phyloP scores from a whole-genome alignment of 53 echinoderm and acorn worm genomes.

The Hippasteria phrygiana region DNA sequence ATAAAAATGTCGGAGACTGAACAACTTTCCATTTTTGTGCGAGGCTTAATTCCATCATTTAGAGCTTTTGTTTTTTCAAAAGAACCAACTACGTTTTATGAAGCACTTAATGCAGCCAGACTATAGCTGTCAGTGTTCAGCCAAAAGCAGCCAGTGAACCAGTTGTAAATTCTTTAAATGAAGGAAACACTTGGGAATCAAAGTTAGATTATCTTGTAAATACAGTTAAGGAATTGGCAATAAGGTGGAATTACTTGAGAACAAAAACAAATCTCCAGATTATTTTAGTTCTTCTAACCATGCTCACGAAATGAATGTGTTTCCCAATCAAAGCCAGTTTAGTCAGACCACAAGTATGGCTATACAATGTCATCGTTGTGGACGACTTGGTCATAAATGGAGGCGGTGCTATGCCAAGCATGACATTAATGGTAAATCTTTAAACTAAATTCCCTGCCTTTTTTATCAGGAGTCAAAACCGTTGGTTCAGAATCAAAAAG shows the following conservation, averaged over 20 bases:
- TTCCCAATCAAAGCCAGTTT: not conserved
- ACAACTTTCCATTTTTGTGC: constrained; percentile 39
- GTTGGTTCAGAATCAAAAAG: constrained; percentile 21
- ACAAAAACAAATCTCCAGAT: not conserved
- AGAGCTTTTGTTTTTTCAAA: constrained; percentile 20
- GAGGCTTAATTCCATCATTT: constrained; percentile 42
- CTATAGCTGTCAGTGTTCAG: not conserved
- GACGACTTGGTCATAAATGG: constrained; percentile 45
- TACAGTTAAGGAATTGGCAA: constrained; percentile 1
- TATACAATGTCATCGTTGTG: constrained; percentile 51
- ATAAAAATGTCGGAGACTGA: constrained; percentile 27
- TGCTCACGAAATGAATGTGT: not conserved
- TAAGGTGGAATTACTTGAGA: constrained; percentile 4
- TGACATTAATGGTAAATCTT: constrained; percentile 24
- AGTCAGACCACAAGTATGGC: not conserved
- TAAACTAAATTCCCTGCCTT: constrained; percentile 42
- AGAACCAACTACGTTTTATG: constrained; percentile 14
- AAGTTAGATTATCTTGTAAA: not conserved
- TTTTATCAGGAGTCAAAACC: constrained; percentile 2
- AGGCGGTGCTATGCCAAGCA: constrained; percentile 31
- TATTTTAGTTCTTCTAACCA: too few species aligned
- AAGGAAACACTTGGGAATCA: not conserved
- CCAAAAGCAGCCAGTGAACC: not conserved
- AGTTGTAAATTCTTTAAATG: constrained; percentile 6
- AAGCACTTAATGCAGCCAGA: constrained; percentile 40